Evolutionary conservation across 2,113 vertebrate species (phyloP).

Genomic region (Orcinus orca): DNA sequence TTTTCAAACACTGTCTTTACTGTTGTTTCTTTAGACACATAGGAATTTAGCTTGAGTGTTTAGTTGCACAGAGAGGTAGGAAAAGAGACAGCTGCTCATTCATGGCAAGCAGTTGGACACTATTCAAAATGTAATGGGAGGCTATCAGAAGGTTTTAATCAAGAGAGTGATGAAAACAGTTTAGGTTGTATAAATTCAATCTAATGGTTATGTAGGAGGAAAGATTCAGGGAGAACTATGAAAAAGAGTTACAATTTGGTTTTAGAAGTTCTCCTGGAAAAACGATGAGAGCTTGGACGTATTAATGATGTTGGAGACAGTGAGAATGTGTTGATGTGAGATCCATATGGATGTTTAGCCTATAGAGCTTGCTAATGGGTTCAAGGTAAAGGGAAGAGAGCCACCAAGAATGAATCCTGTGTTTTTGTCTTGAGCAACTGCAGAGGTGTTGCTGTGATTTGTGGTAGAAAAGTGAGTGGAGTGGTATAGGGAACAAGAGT

Average conservation of each 20-base stretch:
- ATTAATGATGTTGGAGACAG: background rate
- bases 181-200: background rate
- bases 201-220: background rate
- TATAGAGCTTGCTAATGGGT: background rate
- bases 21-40: background rate
- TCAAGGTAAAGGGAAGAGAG: too few relatives aligned
- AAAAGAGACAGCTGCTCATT: background rate
- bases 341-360: background rate
- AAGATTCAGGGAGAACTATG: background rate
- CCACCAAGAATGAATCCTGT: background rate
- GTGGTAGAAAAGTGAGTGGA: background rate
- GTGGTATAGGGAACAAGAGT: background rate
- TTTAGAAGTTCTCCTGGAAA: background rate
- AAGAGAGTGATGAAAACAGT: background rate
- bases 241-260: background rate
- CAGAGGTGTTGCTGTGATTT: background rate
- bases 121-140: background rate
- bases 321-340: background rate
- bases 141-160: background rate
- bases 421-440: background rate
- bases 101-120: background rate
- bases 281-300: background rate
- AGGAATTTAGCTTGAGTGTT: background rate
- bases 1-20: background rate
- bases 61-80: background rate